Evolutionary conservation across 2,888 invertebrate genomes (phyloP).

Genomic region (Caradrina clavipalpis): DNA sequence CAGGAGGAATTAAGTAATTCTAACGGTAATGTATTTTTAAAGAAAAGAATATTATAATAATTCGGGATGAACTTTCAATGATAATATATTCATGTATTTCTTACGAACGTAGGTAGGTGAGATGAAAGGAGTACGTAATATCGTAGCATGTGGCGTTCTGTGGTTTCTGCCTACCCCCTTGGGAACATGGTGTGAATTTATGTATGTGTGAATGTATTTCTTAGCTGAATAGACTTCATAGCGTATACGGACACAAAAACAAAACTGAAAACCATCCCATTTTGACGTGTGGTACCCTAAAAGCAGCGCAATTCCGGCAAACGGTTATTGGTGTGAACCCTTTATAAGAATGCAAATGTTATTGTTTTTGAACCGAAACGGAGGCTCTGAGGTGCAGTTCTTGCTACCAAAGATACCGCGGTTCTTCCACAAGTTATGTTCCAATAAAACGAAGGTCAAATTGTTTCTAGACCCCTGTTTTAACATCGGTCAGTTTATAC

Average conservation of each 20-base stretch:
- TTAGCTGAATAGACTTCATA: not conserved
- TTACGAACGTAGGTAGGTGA: too few relatives aligned
- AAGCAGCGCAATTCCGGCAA: conserved; percentile 57
- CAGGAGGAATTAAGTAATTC: too few relatives aligned
- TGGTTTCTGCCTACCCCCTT: too few relatives aligned
- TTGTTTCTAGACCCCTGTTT: conserved; percentile 37
- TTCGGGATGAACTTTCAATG: too few relatives aligned
- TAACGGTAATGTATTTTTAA: too few relatives aligned
- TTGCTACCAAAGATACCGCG: conserved; percentile 63
- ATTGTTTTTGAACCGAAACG: conserved; percentile 72
- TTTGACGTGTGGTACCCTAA: conserved; percentile 38
- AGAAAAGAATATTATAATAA: too few relatives aligned
- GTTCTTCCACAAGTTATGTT: conserved; percentile 62
- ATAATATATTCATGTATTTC: too few relatives aligned
- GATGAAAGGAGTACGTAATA: too few relatives aligned
- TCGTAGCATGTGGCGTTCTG: too few relatives aligned
- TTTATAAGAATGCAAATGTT: conserved; percentile 80
- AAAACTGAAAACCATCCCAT: not conserved
- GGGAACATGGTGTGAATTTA: too few relatives aligned
- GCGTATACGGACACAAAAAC: too few relatives aligned
- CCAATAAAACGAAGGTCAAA: conserved; percentile 51
- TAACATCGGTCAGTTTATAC: conserved; percentile 28
- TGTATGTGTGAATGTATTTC: too few relatives aligned
- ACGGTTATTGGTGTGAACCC: conserved; percentile 72
- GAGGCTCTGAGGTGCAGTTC: conserved; percentile 74